Evolutionary conservation across 1,140 invertebrate species (phyloP).

Genomic region (Cherax quadricarinatus): DNA sequence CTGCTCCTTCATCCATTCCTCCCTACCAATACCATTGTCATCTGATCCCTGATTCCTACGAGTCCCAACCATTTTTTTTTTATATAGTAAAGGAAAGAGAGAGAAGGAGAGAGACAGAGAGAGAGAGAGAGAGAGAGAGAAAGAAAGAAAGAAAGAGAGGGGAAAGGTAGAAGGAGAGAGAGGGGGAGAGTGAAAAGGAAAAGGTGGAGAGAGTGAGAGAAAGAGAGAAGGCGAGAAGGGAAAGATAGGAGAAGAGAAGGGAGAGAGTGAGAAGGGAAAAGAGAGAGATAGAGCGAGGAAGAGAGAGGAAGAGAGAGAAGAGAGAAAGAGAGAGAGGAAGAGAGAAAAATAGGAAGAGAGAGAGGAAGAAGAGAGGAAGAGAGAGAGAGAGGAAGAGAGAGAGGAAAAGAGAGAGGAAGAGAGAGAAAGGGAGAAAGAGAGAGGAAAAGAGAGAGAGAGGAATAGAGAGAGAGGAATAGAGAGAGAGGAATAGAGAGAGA

Average conservation of each 20-base stretch:
- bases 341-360: neutral
- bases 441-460: neutral
- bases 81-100: neutral
- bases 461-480: neutral
- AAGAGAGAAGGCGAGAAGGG: neutral
- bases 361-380: neutral
- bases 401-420: neutral
- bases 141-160: neutral
- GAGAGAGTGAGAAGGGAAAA: neutral
- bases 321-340: neutral
- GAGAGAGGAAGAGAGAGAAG: neutral
- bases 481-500: too few species aligned
- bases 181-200: neutral
- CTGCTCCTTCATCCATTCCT: too few species aligned
- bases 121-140: constrained; percentile 3
- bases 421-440: neutral
- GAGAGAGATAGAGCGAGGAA: neutral
- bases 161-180: too few species aligned
- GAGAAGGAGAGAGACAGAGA: neutral
- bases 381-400: neutral
- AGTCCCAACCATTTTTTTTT: too few species aligned
- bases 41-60: too few species aligned
- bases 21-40: too few species aligned
- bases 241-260: neutral
- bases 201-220: neutral